Evolutionary conservation across 2,888 invertebrate genomes (phyloP).

Genomic region (Machimus atricapillus): DNA sequence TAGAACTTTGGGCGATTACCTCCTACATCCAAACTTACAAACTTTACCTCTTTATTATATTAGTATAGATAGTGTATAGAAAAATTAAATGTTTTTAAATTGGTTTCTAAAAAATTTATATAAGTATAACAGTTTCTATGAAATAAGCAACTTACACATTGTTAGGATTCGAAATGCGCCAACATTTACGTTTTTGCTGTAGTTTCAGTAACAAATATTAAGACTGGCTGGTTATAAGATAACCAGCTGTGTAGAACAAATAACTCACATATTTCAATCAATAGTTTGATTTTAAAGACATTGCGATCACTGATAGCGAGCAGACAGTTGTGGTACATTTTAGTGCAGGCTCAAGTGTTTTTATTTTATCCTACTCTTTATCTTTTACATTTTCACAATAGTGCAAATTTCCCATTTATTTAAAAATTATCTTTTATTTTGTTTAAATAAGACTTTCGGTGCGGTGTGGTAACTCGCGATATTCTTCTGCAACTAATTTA

Average conservation of each 20-base stretch:
- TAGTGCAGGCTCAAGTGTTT: background rate
- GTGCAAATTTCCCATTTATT: background rate
- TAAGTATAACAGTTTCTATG: background rate
- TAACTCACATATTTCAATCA: background rate
- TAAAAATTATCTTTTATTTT: background rate
- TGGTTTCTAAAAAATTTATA: background rate
- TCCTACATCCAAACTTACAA: too few relatives aligned
- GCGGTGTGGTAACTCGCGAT: background rate
- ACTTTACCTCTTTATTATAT: too few relatives aligned
- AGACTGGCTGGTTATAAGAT: background rate
- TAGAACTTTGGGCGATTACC: too few relatives aligned
- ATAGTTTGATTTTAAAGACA: background rate
- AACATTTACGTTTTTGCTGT: too few relatives aligned
- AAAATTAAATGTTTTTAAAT: background rate
- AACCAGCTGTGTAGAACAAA: background rate
- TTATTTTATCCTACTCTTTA: background rate
- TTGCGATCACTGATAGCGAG: background rate
- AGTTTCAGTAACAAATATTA: too few relatives aligned
- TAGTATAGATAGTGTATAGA: background rate
- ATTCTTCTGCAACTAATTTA: background rate
- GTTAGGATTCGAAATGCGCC: background rate
- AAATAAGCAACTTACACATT: background rate
- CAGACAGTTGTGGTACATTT: background rate
- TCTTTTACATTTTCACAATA: background rate
- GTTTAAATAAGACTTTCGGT: background rate